Percentiles rank a stretch among this genome's conserved stretches.
Conservation (phyloP, 1,140 invertebrate species). For the Diorhabda sublineata region DNA sequence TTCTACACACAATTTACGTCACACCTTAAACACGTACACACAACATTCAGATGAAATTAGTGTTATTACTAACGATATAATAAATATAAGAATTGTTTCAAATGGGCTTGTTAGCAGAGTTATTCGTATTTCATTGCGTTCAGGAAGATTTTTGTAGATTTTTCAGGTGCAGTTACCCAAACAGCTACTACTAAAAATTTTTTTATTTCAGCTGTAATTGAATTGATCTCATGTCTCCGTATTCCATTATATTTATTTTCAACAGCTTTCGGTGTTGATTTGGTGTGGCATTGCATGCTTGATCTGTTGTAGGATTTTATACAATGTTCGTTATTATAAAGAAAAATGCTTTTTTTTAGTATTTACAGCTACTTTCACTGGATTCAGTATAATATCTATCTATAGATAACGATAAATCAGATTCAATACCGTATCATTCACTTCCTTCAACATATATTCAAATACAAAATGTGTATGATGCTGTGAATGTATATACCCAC, state of each 20-base stretch:
- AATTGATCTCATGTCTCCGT: conserved; percentile 25
- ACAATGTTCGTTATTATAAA: neutral
- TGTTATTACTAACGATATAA: no score
- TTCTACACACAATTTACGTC: no score
- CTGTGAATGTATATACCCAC: no score
- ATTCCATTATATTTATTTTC: neutral
- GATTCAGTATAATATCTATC: no score
- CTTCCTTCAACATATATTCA: no score
- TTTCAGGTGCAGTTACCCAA: conserved; percentile 26
- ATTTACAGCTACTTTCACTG: neutral
- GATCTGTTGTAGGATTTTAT: neutral
- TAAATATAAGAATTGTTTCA: neutral
- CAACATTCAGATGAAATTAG: no score
- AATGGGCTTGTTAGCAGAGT: conserved; percentile 11
- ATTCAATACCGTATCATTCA: no score
- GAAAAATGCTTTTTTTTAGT: neutral
- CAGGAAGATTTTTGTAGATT: conserved; percentile 28
- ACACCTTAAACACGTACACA: no score
- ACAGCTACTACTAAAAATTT: conserved; percentile 21
- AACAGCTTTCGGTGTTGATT: neutral
- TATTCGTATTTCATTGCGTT: conserved; percentile 32
- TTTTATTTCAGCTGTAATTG: conserved; percentile 38
- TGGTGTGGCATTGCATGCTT: neutral
- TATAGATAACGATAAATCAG: no score
- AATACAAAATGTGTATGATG: no score